Base-by-base conservation (phyloP, 2,113 vertebrate species). In the Origma solitaria region DNA sequence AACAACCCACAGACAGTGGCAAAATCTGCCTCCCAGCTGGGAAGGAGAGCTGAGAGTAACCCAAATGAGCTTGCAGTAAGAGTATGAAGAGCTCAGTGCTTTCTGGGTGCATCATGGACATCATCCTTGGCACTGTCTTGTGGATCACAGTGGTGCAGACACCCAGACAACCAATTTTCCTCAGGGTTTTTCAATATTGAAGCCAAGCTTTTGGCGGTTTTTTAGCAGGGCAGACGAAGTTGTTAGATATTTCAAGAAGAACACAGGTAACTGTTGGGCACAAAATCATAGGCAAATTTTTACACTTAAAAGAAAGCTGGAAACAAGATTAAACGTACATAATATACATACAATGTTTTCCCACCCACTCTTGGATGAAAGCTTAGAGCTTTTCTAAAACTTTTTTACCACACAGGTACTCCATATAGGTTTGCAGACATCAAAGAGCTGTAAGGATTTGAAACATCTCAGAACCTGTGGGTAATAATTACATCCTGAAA, bases 281-380 rank as follows among this genome's bases (percentile, higher is more conserved):
- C 76, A 82, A 88, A 79, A 58, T 2, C 25, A 87, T 30, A 91
- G 62, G 68, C 70, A 95, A 93, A 83, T 92, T 86, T 54, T 88
- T 62, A 80, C 80, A 89, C 72, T 94, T 95, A 76, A 93, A 94
- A 92, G 93, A 50, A 92, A 89, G 68, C 30, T 51, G 75, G 80
- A 94, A 92, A 66, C 95, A 94, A 94, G 89, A 92, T 96, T 94
- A 79, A 94, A 96, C 75, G 47, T 64, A 93, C 27, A 44, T 56
- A 87, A 72, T 69, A 80, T n/a, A 65, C 18, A 54, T 15, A 45
- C 47, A 88, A 0, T 38, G 10, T 37, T 92, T 88, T 85, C 50
- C 81, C 91, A 91, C 73, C 91, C 82, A 92, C 91, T 91, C 89
- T 57, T 1, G 23, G 89, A 95, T 91, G 62, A 95, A 92, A 95